These are phyloP conservation scores for Psilanteris sp. DNA, from an alignment of 1,140 invertebrate species.

Conservation along the genomic window DNA sequence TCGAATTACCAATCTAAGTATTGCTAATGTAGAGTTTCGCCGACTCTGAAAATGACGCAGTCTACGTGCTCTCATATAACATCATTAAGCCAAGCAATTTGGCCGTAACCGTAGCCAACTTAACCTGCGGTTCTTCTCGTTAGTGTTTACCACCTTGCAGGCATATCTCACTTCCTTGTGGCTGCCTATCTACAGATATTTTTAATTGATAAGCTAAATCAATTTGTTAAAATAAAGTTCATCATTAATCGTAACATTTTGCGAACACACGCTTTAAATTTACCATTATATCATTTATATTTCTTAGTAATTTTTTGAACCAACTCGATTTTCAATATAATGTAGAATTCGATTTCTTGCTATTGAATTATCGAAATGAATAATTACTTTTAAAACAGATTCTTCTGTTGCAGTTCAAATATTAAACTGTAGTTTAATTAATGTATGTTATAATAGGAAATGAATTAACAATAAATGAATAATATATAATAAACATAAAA, in stretches of 20 bases:
- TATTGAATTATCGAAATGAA: too few relatives aligned
- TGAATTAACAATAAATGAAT: too few relatives aligned
- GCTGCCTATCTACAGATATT: slow-evolving; percentile 42
- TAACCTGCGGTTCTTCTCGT: slow-evolving; percentile 64
- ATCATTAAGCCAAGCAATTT: slow-evolving; percentile 63
- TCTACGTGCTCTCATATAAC: slow-evolving; percentile 52
- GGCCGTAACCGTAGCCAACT: slow-evolving; percentile 56
- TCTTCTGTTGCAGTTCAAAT: too few relatives aligned
- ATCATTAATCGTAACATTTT: slow-evolving; percentile 25
- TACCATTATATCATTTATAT: too few relatives aligned
- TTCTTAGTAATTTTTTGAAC: too few relatives aligned
- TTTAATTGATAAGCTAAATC: slow-evolving; percentile 58
- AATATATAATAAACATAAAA: too few relatives aligned
- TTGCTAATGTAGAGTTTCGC: slow-evolving; percentile 38
- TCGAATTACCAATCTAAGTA: slow-evolving; percentile 20
- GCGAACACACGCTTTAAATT: too few relatives aligned
- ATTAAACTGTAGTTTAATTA: too few relatives aligned
- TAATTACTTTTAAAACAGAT: too few relatives aligned
- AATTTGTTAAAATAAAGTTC: slow-evolving; percentile 52
- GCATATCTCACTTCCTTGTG: slow-evolving; percentile 48
- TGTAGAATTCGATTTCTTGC: too few relatives aligned
- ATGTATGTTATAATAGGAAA: too few relatives aligned
- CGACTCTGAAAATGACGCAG: slow-evolving; percentile 46
- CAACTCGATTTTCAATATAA: too few relatives aligned
- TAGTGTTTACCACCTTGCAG: slow-evolving; percentile 55